Base-by-base conservation (phyloP, 2,888 invertebrate genomes). In the Ceriagrion tenellum region DNA sequence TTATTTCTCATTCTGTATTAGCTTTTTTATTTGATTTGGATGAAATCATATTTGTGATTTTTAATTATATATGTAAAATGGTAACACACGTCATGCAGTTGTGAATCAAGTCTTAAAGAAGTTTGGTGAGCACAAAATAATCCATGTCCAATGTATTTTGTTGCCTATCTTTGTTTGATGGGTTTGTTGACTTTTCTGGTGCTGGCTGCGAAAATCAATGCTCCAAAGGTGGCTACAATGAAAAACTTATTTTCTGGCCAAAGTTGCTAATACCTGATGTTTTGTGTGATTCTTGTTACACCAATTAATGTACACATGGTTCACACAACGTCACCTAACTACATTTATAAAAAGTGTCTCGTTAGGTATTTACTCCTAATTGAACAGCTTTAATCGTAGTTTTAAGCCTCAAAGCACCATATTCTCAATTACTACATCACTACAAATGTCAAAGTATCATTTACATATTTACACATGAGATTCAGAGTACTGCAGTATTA, bases 351-450 rank as follows among this genome's bases (percentile, higher is more conserved):
- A 89, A 93, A 93, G 63, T 93, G 40, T 40, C 13, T 74, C 12
- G 47, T 93, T 74, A 89, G 47, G 47, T 93, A 93, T 8, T 93
- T 47, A 10, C 13, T 93, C 26, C 93, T 93, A 93, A n/a, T 55
- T 93, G 8, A 93, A 47, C 74, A 69, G 18, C 56, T 47, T 93
- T 63, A 93, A 69, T 74, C 35, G 47, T 93, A 69, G 55, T n/a
- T 69, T 59, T 93, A 93, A 93, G 93, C 93, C 69, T 93, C 47
- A 91, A 93, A 93, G 93, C 93, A 93, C 93, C 93, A 93, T 74
- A 35, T 63, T 93, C 93, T 93, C 93, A 93, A 93, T n/a, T 74
- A 40, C 47, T 59, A 81, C 69, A 12, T 0, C 55, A 47, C 69
- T 93, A 69, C 23, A 74, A 55, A 69, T 93, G 26, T 47, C 47